phyloP scores from a whole-genome alignment of 2,888 invertebrate species.

The Thelaira solivaga region DNA sequence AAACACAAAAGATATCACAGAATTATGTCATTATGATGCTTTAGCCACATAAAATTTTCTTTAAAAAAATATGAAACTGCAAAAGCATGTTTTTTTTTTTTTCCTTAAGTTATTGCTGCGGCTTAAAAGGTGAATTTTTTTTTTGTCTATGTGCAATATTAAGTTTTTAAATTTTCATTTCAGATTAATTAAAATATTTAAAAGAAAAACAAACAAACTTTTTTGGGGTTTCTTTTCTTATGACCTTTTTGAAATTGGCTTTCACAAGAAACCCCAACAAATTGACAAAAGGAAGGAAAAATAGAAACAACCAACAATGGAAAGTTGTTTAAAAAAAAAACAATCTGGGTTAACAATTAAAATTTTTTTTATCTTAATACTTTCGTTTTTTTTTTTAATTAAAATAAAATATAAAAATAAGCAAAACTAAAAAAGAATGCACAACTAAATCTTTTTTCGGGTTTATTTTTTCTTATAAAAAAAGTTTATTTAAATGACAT shows the following conservation, averaged over 20 bases:
- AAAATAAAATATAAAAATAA: too few relatives aligned
- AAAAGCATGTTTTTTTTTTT: not conserved
- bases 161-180: constrained; percentile 9
- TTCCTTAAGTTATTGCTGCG: not conserved
- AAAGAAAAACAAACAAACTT: not conserved
- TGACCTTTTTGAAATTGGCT: not conserved
- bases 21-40: constrained; percentile 42
- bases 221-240: not conserved
- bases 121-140: not conserved
- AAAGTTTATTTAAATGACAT: too few relatives aligned
- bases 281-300: not conserved
- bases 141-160: constrained; percentile 31
- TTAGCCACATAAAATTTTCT: not conserved
- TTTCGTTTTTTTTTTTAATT: too few relatives aligned
- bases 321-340: too few relatives aligned
- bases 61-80: not conserved
- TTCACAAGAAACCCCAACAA: not conserved
- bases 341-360: too few relatives aligned
- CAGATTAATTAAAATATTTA: constrained; percentile 40
- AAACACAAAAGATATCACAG: not conserved
- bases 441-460: too few relatives aligned
- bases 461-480: too few relatives aligned
- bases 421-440: too few relatives aligned
- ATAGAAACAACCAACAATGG: not conserved
- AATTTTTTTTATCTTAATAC: too few relatives aligned